Evolutionary conservation across 2,797 vertebrate species (phyloP).

Genomic region (Lacerta agilis): DNA sequence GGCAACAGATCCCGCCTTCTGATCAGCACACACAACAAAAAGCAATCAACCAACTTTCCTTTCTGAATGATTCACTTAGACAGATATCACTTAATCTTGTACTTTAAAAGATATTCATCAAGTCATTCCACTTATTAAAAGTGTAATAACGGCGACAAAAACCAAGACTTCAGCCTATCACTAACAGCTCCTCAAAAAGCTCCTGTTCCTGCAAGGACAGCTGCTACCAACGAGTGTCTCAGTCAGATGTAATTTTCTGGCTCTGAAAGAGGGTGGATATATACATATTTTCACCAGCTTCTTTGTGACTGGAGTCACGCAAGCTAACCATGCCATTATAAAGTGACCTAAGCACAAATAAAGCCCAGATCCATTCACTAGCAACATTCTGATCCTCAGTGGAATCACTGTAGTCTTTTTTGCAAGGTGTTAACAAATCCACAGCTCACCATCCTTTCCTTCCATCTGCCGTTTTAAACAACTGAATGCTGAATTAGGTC

Average conservation of each 20-base stretch:
- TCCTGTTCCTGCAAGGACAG: slow-evolving; percentile 63
- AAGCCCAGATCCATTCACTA: slow-evolving; percentile 71
- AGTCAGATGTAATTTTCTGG: slow-evolving; percentile 46
- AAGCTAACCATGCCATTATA: slow-evolving; percentile 62
- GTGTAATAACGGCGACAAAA: slow-evolving; percentile 44
- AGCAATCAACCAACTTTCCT: slow-evolving; percentile 26
- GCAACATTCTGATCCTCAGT: slow-evolving; percentile 68
- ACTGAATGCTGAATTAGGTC: slow-evolving; percentile 75
- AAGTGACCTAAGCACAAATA: slow-evolving; percentile 71
- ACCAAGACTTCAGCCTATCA: slow-evolving; percentile 44
- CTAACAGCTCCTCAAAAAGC: slow-evolving; percentile 47
- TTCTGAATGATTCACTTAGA: slow-evolving; percentile 27
- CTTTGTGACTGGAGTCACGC: slow-evolving; percentile 61
- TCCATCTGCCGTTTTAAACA: slow-evolving; percentile 78
- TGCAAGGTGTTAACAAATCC: slow-evolving; percentile 74
- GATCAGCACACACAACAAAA: slow-evolving; percentile 49
- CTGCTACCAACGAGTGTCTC: slow-evolving; percentile 60
- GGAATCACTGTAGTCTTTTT: slow-evolving; percentile 69
- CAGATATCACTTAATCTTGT: slow-evolving; percentile 49
- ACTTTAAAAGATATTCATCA: slow-evolving; percentile 57
- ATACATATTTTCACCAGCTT: slow-evolving; percentile 69
- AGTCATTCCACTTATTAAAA: slow-evolving; percentile 42
- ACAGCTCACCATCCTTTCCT: slow-evolving; percentile 66
- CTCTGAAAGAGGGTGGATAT: slow-evolving; percentile 61
- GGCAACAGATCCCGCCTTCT: slow-evolving; percentile 55